Evolutionary conservation across 1,140 invertebrate genomes (phyloP).

Genomic region (Melipona quadrifasciata): DNA sequence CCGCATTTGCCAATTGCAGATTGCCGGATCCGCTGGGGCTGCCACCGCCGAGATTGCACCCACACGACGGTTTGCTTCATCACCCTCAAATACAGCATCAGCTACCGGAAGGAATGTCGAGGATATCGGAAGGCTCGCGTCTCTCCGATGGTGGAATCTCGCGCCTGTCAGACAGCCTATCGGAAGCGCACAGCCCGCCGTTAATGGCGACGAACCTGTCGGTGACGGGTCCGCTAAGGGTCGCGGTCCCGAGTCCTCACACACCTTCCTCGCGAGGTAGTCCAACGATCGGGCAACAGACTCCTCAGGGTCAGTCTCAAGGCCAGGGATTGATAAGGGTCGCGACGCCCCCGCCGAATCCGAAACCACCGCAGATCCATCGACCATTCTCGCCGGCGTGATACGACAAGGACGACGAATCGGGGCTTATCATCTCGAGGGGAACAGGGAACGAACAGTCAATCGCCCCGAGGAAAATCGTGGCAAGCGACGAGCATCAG

Average conservation of each 20-base stretch:
- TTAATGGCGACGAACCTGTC: constrained; percentile 80
- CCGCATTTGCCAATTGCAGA: constrained; percentile 64
- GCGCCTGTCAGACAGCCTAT: constrained; percentile 78
- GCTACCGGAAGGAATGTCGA: constrained; percentile 77
- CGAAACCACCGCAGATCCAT: constrained; percentile 79
- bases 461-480: neutral
- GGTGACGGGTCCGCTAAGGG: constrained; percentile 78
- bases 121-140: constrained; percentile 79
- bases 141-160: constrained; percentile 79
- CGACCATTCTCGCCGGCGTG: constrained; percentile 81
- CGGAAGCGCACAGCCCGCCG: constrained; percentile 80
- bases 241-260: constrained; percentile 79
- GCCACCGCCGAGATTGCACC: constrained; percentile 74
- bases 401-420: constrained; percentile 68
- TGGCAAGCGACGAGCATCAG: constrained; percentile 35
- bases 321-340: constrained; percentile 77
- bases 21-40: constrained; percentile 77
- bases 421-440: neutral
- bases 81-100: constrained; percentile 75
- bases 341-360: constrained; percentile 74
- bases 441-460: constrained; percentile 13
- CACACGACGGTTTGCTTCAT: constrained; percentile 76
- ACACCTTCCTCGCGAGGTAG: constrained; percentile 80
- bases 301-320: constrained; percentile 65
- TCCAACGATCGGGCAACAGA: constrained; percentile 70